Evolutionary conservation across 2,888 invertebrate species (phyloP).

Genomic region (Aquatica leii): DNA sequence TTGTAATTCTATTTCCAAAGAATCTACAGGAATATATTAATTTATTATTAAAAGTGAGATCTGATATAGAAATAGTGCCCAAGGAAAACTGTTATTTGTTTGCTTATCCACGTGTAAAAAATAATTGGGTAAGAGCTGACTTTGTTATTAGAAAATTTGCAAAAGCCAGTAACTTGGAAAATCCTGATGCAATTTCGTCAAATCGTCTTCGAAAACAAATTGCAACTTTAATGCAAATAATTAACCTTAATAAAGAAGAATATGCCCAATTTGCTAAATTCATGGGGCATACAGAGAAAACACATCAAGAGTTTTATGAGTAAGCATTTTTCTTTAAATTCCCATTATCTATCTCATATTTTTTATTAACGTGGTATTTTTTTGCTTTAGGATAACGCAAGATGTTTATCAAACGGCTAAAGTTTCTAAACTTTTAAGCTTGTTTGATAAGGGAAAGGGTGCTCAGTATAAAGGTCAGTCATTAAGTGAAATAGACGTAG

Average conservation of each 20-base stretch:
- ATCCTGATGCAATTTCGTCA: constrained; percentile 22
- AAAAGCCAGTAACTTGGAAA: constrained; percentile 13
- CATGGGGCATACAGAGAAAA: constrained; percentile 22
- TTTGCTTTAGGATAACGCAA: constrained; percentile 8
- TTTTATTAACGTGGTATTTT: too few relatives aligned
- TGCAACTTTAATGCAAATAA: constrained; percentile 26
- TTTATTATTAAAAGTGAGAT: constrained; percentile 25
- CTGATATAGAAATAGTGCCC: constrained; percentile 14
- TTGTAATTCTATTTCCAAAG: constrained; percentile 29
- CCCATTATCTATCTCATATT: background rate
- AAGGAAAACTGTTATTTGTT: constrained; percentile 24
- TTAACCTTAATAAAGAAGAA: constrained; percentile 19
- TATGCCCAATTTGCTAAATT: constrained; percentile 20
- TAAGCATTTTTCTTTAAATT: constrained; percentile 1
- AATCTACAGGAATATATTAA: constrained; percentile 23
- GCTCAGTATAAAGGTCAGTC: constrained; percentile 11
- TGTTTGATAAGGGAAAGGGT: constrained; percentile 11
- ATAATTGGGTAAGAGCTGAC: constrained; percentile 25
- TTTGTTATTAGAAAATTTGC: constrained; percentile 20
- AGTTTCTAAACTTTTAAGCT: constrained; percentile 12
- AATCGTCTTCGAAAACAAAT: constrained; percentile 27
- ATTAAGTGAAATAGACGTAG: constrained; percentile 11
- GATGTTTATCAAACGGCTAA: constrained; percentile 16
- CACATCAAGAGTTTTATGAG: constrained; percentile 19
- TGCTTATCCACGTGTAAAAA: constrained; percentile 14